Base-by-base conservation (phyloP, 2,113 vertebrate species). In the Centropus unirufus region DNA sequence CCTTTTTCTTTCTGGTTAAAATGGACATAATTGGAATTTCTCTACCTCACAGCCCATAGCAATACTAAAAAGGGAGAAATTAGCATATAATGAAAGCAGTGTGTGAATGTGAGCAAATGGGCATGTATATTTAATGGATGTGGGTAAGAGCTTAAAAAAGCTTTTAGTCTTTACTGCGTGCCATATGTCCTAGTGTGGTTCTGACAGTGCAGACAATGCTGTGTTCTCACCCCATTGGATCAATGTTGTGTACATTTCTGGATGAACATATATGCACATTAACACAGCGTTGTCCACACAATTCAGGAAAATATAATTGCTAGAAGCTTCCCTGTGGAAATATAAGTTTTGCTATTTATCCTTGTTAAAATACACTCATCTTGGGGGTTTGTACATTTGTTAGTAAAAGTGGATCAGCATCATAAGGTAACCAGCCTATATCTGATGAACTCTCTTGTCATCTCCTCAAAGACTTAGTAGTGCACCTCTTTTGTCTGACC, bases 181-280 rank as follows among this genome's bases (percentile, higher is more conserved):
- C 16, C 44, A 39, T 14, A 8, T 0, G 1, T 47, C 26, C 49
- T 61, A 58, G 49, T 52, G 30, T 61, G 76, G 44, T 52, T 61
- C 72, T 79, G 58, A 36, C 40, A 68, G 62, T 55, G 54, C 26
- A 73, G 75, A 22, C 47, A 66, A 7, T 27, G 13, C 11, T 58
- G 10, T 70, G 26, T 29, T 75, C 66, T 61, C 26, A 39, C 11
- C 13, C 24, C 0, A 0, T 5, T 83, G 36, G 11, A 61, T 57
- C 44, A 36, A 6, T 44, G 11, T 51, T 61, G 34, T 24, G 29
- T 46, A 39, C 22, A 18, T 44, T 32, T 7, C 54, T 77, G 63
- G 36, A 66, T 49, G 72, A 76, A 52, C 1, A 1, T 15, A 40
- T 14, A 15, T 8, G 6, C 8, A 64, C 8, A 16, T 76, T 73